Evolutionary conservation across 2,888 invertebrate genomes (phyloP).

Genomic region (Endotricha flammealis): DNA sequence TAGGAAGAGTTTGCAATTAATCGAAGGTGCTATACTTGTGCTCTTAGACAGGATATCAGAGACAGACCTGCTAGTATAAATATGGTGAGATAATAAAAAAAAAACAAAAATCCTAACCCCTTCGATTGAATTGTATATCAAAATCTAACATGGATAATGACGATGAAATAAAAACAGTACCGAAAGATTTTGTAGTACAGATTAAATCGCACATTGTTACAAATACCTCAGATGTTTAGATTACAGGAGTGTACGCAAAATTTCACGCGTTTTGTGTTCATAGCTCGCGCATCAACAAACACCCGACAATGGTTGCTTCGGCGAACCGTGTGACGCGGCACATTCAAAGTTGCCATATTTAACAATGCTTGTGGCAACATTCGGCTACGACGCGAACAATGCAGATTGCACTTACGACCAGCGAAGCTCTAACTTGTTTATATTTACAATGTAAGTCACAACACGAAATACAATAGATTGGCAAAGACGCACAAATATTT

Average conservation of each 20-base stretch:
- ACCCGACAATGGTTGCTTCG: slow-evolving; percentile 70
- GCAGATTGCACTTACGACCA: slow-evolving; percentile 43
- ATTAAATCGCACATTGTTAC: too few species aligned
- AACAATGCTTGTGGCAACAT: slow-evolving; percentile 72
- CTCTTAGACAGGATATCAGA: too few species aligned
- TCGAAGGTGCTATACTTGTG: too few species aligned
- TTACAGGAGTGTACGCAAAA: slow-evolving; percentile 58
- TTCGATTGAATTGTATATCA: too few species aligned
- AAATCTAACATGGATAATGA: too few species aligned
- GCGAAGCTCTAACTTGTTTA: slow-evolving; percentile 45
- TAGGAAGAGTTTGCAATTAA: too few species aligned
- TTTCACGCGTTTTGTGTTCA: slow-evolving; percentile 54
- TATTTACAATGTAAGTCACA: slow-evolving; percentile 21
- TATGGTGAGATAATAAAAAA: too few species aligned
- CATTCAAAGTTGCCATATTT: slow-evolving; percentile 52
- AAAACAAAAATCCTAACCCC: too few species aligned
- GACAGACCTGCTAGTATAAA: too few species aligned
- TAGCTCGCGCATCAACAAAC: slow-evolving; percentile 63
- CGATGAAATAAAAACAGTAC: too few species aligned
- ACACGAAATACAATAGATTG: slow-evolving; percentile 6
- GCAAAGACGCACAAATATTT: not conserved
- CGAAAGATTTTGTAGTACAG: too few species aligned
- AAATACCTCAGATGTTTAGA: slow-evolving; percentile 69
- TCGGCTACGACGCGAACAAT: slow-evolving; percentile 60
- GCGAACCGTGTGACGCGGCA: slow-evolving; percentile 61